Conservation (phyloP, 1,140 invertebrate genomes). For the Atopsyche davidsoni region DNA sequence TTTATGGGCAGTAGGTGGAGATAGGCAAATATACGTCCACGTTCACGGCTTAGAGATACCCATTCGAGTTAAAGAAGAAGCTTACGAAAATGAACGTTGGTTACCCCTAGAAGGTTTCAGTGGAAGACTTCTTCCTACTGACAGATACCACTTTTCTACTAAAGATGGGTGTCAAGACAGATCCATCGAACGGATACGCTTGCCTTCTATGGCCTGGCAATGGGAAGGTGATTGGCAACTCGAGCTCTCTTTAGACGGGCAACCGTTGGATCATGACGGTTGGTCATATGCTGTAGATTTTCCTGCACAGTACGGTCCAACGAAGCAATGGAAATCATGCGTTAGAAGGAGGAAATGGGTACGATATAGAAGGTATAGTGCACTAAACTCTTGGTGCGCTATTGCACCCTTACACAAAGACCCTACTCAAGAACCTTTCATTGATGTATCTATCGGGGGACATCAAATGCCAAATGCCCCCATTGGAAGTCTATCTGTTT, state of each 20-base stretch:
- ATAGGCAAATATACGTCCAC: slow-evolving; percentile 86
- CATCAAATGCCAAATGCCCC: slow-evolving; percentile 70
- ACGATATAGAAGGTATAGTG: slow-evolving; percentile 77
- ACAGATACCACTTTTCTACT: slow-evolving; percentile 78
- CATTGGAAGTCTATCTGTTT: slow-evolving; percentile 70
- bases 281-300: slow-evolving; percentile 95
- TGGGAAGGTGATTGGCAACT: slow-evolving; percentile 92
- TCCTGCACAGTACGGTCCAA: slow-evolving; percentile 72
- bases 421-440: slow-evolving; percentile 69
- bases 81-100: slow-evolving; percentile 93
- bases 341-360: slow-evolving; percentile 86
- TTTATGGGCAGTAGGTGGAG: slow-evolving; percentile 87
- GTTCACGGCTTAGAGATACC: slow-evolving; percentile 84
- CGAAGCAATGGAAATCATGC: slow-evolving; percentile 86
- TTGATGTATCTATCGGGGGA: slow-evolving; percentile 79
- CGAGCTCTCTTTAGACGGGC: slow-evolving; percentile 79
- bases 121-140: slow-evolving; percentile 73
- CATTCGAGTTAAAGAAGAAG: slow-evolving; percentile 81
- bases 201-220: slow-evolving; percentile 88
- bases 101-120: slow-evolving; percentile 84
- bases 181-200: slow-evolving; percentile 69
- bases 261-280: slow-evolving; percentile 81
- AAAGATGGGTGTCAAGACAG: slow-evolving; percentile 73
- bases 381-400: slow-evolving; percentile 86
- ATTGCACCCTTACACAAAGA: slow-evolving; percentile 83